Evolutionary conservation across 92 coral and sea anemone genomes (phyloP).

Genomic region (Phenganax stokvisi): DNA sequence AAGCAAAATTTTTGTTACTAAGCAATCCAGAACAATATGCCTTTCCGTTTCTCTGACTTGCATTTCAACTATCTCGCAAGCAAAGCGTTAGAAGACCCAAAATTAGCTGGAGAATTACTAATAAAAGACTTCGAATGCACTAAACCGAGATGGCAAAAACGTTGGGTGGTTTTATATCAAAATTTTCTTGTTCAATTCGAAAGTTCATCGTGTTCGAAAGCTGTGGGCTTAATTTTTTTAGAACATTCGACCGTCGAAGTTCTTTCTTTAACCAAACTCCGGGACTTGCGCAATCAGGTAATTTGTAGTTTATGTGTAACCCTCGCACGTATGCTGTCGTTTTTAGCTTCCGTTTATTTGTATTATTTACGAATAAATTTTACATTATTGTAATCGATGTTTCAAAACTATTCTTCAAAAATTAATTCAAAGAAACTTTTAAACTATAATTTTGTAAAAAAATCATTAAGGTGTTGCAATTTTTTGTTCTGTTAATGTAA

Average conservation of each 20-base stretch:
- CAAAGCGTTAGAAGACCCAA: slow-evolving; percentile 65
- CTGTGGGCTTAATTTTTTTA: slow-evolving; percentile 67
- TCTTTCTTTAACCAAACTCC: slow-evolving; percentile 70
- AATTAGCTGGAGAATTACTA: slow-evolving; percentile 59
- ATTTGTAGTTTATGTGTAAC: slow-evolving; percentile 1
- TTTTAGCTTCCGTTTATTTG: background rate
- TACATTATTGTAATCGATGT: too few relatives aligned
- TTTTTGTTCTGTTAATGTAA: too few relatives aligned
- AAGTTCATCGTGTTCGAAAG: slow-evolving; percentile 69
- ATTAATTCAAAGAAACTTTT: too few relatives aligned
- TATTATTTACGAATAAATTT: too few relatives aligned
- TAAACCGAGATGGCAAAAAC: slow-evolving; percentile 80
- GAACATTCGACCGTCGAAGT: slow-evolving; percentile 87
- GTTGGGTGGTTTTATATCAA: slow-evolving; percentile 80
- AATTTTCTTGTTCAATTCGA: slow-evolving; percentile 86
- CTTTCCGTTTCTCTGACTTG: slow-evolving; percentile 65
- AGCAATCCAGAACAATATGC: slow-evolving; percentile 50
- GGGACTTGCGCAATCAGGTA: slow-evolving; percentile 83
- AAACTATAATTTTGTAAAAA: too few relatives aligned
- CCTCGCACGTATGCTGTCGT: background rate
- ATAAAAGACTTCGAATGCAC: slow-evolving; percentile 57
- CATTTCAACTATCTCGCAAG: slow-evolving; percentile 67
- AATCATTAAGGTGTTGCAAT: too few relatives aligned
- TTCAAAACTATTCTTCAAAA: too few relatives aligned
- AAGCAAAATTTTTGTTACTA: background rate